Evolutionary conservation across 2,888 invertebrate genomes (phyloP).

Genomic region (Hypercompe scribonia): DNA sequence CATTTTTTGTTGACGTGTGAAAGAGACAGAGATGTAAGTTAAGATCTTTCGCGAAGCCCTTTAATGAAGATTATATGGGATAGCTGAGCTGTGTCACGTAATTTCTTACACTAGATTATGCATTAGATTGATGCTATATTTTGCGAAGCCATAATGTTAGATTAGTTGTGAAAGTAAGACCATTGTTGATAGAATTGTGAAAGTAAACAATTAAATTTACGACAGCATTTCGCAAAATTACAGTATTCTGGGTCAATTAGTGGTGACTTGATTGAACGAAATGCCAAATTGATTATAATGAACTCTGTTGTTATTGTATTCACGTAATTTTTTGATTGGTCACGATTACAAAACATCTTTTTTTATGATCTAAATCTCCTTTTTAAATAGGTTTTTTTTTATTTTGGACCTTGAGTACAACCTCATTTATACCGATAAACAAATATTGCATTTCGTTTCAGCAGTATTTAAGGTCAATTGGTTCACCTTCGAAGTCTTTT

Average conservation of each 20-base stretch:
- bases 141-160: conserved; percentile 50
- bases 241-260: conserved; percentile 46
- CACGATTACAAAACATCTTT: conserved; percentile 7
- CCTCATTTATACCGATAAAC: not conserved
- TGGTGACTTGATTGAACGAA: conserved; percentile 24
- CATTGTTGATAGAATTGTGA: conserved; percentile 41
- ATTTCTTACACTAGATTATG: conserved; percentile 64
- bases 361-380: not conserved
- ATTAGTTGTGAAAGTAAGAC: conserved; percentile 25
- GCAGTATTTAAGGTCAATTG: conserved; percentile 3
- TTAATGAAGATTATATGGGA: conserved; percentile 82
- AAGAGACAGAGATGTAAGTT: conserved; percentile 63
- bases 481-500: not conserved
- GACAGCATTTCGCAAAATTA: conserved; percentile 46
- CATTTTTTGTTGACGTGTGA: conserved; percentile 81
- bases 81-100: conserved; percentile 68
- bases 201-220: conserved; percentile 50
- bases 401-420: not conserved
- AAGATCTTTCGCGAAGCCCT: conserved; percentile 80
- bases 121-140: conserved; percentile 58
- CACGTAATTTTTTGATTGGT: conserved; percentile 12
- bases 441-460: not conserved
- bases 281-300: conserved; percentile 21
- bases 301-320: conserved; percentile 20
- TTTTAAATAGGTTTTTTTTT: not conserved